Base-by-base conservation (phyloP, 2,113 vertebrate species). In the Myxocyprinus asiaticus region DNA sequence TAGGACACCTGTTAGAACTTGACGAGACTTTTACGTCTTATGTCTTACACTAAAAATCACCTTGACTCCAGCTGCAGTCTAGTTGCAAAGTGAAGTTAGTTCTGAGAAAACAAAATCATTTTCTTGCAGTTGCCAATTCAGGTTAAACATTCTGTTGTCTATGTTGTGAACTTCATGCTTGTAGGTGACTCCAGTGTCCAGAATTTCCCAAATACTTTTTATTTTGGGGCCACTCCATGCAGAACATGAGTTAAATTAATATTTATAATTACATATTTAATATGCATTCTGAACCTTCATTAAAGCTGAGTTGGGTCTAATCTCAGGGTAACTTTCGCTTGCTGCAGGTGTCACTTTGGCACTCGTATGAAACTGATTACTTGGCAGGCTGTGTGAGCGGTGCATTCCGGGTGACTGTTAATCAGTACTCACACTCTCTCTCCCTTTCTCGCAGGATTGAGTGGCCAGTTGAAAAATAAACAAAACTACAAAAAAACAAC, bases 381-480 rank as follows among this genome's bases (percentile, higher is more conserved):
- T 77, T 77, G 78, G 59, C 14, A 71, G 74, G 71, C 6, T 61
- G 48, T 61, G 48, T 10, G 50, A 33, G 59, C 4, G 3, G 50
- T 74, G 65, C 66, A 47, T 68, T 48, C 67, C 56, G 68, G 12
- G 8, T 51, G 17, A 55, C 78, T 81, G 74, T 62, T 81, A 81
- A 81, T 84, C 75, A 78, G 67, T 75, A 65, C 50, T 33, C 5
- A 33, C 22, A 22, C 50, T 62, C 15, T 43, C 50, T 14, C 67
- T 71, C 59, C 12, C 6, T 14, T 6, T 43, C 15, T 61, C 61
- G 17, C 65, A 6, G 43, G 69, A 70, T 43, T 69, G 61, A 79
- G 69, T 73, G 50, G 69, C 51, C 45, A 78, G 58, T 56, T 59
- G 64, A 69, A 66, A 66, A 83, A 74, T 59, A 75, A 79, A 79